These are phyloP conservation scores for Lycophotia porphyrea DNA, from an alignment of 2,888 invertebrate genomes.

Conservation along the genomic window DNA sequence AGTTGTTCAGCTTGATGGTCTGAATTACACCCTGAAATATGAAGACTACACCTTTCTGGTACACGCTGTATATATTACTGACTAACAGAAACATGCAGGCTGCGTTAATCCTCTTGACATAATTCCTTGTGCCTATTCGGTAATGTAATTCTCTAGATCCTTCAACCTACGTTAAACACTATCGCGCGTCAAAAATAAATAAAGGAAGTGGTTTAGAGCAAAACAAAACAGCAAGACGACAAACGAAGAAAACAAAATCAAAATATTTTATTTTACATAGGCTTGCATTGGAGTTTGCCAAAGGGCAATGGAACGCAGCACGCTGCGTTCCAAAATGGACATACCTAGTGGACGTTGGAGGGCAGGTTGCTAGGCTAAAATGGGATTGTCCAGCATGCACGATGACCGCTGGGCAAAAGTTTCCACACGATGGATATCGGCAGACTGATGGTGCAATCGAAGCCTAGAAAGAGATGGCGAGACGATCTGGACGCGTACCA, in stretches of 20 bases:
- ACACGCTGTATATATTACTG: background rate
- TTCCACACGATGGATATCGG: too few relatives aligned
- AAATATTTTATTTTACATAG: background rate
- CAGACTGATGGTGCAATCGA: too few relatives aligned
- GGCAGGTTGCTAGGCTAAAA: too few relatives aligned
- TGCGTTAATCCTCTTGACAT: constrained; percentile 18
- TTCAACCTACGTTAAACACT: constrained; percentile 7
- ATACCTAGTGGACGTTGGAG: too few relatives aligned
- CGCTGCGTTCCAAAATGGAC: too few relatives aligned
- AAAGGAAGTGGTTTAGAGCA: background rate
- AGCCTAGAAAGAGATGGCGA: too few relatives aligned
- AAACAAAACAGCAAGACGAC: background rate
- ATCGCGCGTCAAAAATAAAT: background rate
- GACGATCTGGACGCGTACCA: too few relatives aligned
- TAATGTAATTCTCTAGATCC: constrained; percentile 40
- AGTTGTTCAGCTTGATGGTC: background rate
- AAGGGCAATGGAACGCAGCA: too few relatives aligned
- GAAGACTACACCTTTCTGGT: background rate
- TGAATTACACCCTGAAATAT: background rate
- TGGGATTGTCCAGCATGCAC: too few relatives aligned
- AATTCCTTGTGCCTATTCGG: constrained; percentile 28
- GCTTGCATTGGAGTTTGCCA: too few relatives aligned
- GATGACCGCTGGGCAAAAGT: too few relatives aligned
- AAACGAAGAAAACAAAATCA: background rate
- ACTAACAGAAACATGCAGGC: background rate